These are phyloP conservation scores for Elysia crispata DNA, from an alignment of 2,888 invertebrate species.

Conservation along the genomic window DNA sequence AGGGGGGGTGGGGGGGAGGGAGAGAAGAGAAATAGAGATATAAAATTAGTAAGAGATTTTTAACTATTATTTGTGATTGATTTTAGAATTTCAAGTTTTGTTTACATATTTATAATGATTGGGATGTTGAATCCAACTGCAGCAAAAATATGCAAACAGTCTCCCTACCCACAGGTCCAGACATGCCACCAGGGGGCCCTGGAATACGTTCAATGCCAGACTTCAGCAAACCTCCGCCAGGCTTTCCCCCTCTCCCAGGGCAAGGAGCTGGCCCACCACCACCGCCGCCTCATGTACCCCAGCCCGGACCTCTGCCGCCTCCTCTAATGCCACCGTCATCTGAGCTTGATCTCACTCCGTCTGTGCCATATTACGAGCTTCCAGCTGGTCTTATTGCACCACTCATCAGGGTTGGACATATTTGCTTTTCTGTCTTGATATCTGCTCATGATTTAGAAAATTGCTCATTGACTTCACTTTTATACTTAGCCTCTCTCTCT, in stretches of 20 bases:
- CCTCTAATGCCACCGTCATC: constrained; percentile 67
- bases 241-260: constrained; percentile 55
- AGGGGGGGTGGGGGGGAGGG: too few relatives aligned
- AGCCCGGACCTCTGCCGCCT: constrained; percentile 51
- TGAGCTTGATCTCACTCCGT: constrained; percentile 83
- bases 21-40: too few relatives aligned
- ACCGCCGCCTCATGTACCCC: constrained; percentile 78
- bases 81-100: too few relatives aligned
- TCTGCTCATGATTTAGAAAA: too few relatives aligned
- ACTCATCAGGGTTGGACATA: constrained; percentile 86
- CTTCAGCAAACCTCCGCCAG: constrained; percentile 73
- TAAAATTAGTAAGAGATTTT: too few relatives aligned
- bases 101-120: too few relatives aligned
- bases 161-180: too few relatives aligned
- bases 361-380: constrained; percentile 95
- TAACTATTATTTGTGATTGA: too few relatives aligned
- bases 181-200: background rate
- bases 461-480: too few relatives aligned
- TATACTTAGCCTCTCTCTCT: too few relatives aligned
- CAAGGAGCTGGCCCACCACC: constrained; percentile 77
- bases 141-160: too few relatives aligned
- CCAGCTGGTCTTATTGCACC: constrained; percentile 99
- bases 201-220: constrained; percentile 59
- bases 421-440: background rate
- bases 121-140: too few relatives aligned